These are phyloP conservation scores for Brachylomia viminalis DNA, from an alignment of 2,888 invertebrate genomes.

Conservation along the genomic window DNA sequence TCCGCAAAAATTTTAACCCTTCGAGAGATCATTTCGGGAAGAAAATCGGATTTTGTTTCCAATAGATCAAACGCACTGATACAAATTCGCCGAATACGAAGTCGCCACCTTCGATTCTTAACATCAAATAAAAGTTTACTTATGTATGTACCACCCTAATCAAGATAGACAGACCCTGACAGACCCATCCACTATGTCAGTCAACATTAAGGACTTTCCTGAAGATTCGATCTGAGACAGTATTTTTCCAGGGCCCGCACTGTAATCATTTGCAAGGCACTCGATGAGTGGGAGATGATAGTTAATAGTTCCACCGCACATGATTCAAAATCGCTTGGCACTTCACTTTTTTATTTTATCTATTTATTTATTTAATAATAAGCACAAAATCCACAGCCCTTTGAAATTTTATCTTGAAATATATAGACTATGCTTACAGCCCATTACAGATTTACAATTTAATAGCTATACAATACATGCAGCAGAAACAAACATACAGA, in stretches of 20 bases:
- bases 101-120: background rate
- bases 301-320: background rate
- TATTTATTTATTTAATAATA: too few species aligned
- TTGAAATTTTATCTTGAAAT: too few species aligned
- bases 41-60: too few species aligned
- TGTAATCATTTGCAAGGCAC: background rate
- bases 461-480: too few species aligned
- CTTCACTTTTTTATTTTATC: too few species aligned
- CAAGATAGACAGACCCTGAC: constrained; percentile 20
- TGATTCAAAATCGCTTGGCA: background rate
- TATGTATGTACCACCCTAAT: constrained; percentile 10
- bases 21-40: too few species aligned
- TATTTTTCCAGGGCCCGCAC: background rate
- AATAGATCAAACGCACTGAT: background rate
- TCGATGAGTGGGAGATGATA: background rate
- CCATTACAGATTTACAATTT: too few species aligned
- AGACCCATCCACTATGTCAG: constrained; percentile 5
- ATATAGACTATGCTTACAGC: too few species aligned
- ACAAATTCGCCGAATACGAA: background rate
- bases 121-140: constrained; percentile 2
- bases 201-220: constrained; percentile 32
- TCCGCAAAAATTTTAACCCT: too few species aligned
- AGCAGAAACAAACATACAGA: too few species aligned
- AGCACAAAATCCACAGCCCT: too few species aligned
- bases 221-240: background rate